Evolutionary conservation across 2,797 vertebrate species (phyloP).

Genomic region (Margarornis squamiger): DNA sequence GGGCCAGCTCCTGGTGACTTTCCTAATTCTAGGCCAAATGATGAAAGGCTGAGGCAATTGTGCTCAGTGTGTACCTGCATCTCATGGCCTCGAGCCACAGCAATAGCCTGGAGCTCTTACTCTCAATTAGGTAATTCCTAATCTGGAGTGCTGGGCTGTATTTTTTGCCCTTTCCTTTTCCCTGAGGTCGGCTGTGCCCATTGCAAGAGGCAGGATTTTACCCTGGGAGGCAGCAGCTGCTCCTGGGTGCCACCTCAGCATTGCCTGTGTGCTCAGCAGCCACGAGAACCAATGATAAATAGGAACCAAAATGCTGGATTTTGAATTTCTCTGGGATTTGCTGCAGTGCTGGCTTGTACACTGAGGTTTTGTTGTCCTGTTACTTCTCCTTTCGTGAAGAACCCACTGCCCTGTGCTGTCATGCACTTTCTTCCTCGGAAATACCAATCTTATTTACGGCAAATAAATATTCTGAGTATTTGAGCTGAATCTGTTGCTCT

Average conservation of each 20-base stretch:
- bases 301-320: not conserved
- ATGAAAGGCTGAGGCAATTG: not conserved
- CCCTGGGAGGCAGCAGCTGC: not conserved
- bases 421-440: not conserved
- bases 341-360: not conserved
- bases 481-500: not conserved
- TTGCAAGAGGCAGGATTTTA: accelerated
- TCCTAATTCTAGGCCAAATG: not conserved
- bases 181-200: not conserved
- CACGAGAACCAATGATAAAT: not conserved
- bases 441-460: not conserved
- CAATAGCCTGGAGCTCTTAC: not conserved
- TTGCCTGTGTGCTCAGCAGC: not conserved
- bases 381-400: not conserved
- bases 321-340: not conserved
- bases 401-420: not conserved
- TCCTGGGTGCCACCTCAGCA: accelerated
- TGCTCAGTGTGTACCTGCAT: not conserved
- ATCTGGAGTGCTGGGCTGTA: not conserved
- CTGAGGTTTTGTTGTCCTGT: not conserved
- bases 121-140: not conserved
- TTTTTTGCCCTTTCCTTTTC: not conserved
- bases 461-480: not conserved
- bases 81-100: not conserved
- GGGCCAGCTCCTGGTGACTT: not conserved